phyloP scores from a whole-genome alignment of 2,888 invertebrate genomes.

The Leptopterna dolabrata region DNA sequence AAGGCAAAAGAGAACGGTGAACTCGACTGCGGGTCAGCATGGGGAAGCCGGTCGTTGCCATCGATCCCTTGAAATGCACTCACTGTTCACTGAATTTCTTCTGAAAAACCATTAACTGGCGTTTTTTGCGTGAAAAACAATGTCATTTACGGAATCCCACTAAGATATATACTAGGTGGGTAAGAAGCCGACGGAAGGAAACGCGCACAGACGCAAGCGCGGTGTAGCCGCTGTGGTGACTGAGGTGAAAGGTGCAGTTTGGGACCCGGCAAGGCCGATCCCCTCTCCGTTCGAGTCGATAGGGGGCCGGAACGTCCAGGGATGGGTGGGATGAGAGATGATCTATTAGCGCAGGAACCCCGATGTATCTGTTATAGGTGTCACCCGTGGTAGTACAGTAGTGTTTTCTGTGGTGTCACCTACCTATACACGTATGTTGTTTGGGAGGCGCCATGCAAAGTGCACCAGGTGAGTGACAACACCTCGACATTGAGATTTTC shows the following conservation, averaged over 20 bases:
- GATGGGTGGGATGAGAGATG: not conserved
- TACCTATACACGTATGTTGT: no score
- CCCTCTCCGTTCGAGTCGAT: not conserved
- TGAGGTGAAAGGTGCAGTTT: conserved; percentile 47
- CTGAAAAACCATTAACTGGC: not conserved
- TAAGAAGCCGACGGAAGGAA: not conserved
- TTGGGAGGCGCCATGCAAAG: no score
- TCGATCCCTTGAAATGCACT: not conserved
- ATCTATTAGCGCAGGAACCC: no score
- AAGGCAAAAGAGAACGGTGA: conserved; percentile 40
- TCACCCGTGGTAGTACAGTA: no score
- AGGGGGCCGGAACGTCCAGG: not conserved
- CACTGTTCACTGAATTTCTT: not conserved
- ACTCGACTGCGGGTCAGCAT: not conserved
- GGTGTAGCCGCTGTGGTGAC: not conserved
- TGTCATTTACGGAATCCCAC: not conserved
- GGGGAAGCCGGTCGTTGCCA: not conserved
- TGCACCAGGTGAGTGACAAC: no score
- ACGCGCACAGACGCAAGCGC: not conserved
- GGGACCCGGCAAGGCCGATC: conserved; percentile 12
- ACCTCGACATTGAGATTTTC: no score
- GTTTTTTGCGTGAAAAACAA: not conserved
- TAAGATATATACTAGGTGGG: not conserved
- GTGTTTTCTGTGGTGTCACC: no score
- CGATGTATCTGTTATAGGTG: no score